These are phyloP conservation scores for Lasioglossum malachurum DNA, from an alignment of 2,888 invertebrate species.

Conservation along the genomic window DNA sequence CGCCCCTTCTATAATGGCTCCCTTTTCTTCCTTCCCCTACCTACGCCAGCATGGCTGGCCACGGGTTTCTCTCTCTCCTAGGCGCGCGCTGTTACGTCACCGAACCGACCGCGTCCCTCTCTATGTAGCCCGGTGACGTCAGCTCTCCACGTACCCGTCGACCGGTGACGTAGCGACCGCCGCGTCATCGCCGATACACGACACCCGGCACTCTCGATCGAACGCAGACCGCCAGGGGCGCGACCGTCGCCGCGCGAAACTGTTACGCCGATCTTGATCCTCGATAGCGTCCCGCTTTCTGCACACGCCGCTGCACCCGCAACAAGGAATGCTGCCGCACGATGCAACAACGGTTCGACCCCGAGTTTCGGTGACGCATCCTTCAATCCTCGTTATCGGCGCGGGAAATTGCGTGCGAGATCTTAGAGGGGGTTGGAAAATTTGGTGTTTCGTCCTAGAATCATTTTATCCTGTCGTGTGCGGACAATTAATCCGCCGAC, in stretches of 20 bases:
- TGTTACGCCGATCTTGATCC: conserved; percentile 55
- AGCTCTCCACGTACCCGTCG: background rate
- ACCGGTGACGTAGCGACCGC: conserved; percentile 64
- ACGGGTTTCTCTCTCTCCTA: conserved; percentile 70
- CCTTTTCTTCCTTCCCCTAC: conserved; percentile 85
- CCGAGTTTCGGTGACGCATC: background rate
- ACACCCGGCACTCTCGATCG: conserved; percentile 59
- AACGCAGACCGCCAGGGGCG: conserved; percentile 61
- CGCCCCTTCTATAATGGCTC: conserved; percentile 85
- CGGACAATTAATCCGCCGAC: too few relatives aligned
- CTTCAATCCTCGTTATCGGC: background rate
- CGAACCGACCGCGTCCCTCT: conserved; percentile 54
- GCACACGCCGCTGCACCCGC: conserved; percentile 23
- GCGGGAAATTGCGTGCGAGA: background rate
- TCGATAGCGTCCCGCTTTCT: conserved; percentile 21
- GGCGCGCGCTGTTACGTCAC: conserved; percentile 60
- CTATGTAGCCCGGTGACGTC: background rate
- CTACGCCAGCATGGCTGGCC: conserved; percentile 83
- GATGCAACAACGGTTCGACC: background rate
- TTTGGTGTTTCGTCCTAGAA: background rate
- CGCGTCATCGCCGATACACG: conserved; percentile 67
- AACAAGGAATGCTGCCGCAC: conserved; percentile 5
- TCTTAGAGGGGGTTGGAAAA: background rate
- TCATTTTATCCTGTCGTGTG: background rate
- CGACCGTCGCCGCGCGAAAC: conserved; percentile 47